These are phyloP conservation scores for Tylochromis polylepis DNA, from an alignment of 2,113 vertebrate genomes.

Conservation along the genomic window DNA sequence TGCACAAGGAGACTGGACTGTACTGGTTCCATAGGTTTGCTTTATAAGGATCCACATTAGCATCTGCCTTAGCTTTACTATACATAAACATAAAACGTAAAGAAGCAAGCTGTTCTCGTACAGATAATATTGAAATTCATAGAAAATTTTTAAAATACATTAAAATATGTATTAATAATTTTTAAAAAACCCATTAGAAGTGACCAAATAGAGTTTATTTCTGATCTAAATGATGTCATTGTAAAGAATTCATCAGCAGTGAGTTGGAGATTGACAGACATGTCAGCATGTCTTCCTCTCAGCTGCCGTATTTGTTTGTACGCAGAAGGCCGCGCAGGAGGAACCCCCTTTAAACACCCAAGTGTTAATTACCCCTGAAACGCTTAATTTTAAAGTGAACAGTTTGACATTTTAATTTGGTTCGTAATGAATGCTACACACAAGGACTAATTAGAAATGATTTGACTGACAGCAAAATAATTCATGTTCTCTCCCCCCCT, in stretches of 20 bases:
- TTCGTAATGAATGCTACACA: slow-evolving; percentile 78
- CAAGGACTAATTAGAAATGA: slow-evolving; percentile 79
- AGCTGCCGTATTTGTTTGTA: background rate
- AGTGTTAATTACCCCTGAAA: slow-evolving; percentile 78
- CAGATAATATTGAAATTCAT: background rate
- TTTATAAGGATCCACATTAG: background rate
- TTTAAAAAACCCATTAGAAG: background rate
- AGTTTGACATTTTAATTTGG: slow-evolving; percentile 81
- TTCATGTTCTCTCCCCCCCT: slow-evolving; percentile 60
- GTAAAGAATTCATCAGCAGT: background rate
- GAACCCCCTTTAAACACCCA: background rate
- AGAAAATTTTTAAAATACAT: background rate
- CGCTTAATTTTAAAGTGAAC: slow-evolving; percentile 83
- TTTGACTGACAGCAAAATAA: slow-evolving; percentile 85
- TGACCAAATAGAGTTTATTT: background rate
- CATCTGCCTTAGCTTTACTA: background rate
- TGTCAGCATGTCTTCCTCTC: background rate
- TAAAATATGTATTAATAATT: background rate
- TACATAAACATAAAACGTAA: no score
- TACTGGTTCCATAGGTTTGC: background rate
- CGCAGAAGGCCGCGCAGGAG: background rate
- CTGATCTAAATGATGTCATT: background rate
- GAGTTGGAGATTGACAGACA: background rate
- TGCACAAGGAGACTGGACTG: background rate
- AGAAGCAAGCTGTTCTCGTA: background rate